Base-by-base conservation (phyloP, 2,888 invertebrate genomes). In the Sphinx pinastri region DNA sequence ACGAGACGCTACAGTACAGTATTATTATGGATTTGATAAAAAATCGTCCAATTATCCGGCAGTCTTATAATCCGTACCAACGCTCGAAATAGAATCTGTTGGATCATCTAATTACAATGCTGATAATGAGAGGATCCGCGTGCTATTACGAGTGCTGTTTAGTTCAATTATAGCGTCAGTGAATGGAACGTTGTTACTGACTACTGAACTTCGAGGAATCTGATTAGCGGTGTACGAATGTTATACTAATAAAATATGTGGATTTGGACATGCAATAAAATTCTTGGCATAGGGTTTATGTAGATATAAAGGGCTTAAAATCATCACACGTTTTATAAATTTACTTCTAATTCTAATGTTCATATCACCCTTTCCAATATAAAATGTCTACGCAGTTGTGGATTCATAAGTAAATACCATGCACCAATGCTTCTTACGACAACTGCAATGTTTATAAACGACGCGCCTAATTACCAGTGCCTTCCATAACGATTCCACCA, bases 111-210 rank as follows among this genome's bases (percentile, higher is more conserved):
- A 60, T n/a, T 45, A 14, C 45, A 16, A 55, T 19, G 55, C 19
- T 45, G 45, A 8, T 60, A 60, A 60, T 60, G 45, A 12, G 59
- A 16, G n/a, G 45, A 12, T 47, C 11, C 11, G 38, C 5, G 14
- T n/a, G 59, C 25, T 25, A 25, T 25, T 47, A 7, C 11, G 45
- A 47, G 45, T 60, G 47, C 16, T 16, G 60, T 60, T 60, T 49
- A 16, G 13, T 12, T 47, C 49, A 19, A 63, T 63, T 63, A 63
- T 19, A 2, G 19, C 49, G 13, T 19, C 63, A 12, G 2, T 63
- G 63, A 63, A 63, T 49, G 60, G 45, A 45, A 10, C 16, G 45
- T 45, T 47, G 60, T 60, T 38, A 38, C 38, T 38, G 38, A 38
- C 5, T 38, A 38, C 38, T 38, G 38, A 38, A 38, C 8, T 13